A percentile compares a stretch with the other conserved stretches of the same genome.
Conservation (phyloP, 1,140 invertebrate genomes). For the Drosophila sturtevanti region DNA sequence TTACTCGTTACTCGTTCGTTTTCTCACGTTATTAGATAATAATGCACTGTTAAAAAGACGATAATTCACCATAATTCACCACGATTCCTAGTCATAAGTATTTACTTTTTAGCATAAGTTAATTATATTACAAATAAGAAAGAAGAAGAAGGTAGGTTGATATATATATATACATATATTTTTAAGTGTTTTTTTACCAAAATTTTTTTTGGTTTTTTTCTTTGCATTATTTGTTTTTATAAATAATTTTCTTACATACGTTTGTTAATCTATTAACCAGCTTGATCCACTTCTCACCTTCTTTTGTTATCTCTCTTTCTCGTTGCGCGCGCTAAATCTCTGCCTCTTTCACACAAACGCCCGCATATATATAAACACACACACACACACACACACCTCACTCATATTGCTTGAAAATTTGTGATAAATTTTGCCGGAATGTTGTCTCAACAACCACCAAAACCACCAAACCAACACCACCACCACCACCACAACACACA, state of each 20-base stretch:
- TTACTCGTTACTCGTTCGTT: no score
- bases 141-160: no score
- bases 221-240: no score
- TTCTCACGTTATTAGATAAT: no score
- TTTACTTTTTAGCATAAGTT: no score
- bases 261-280: constrained; percentile 9
- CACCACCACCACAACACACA: no score
- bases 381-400: constrained; percentile 18
- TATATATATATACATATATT: no score
- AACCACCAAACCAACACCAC: constrained; percentile 28
- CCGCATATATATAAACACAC: constrained; percentile 12
- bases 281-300: constrained; percentile 11
- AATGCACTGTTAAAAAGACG: no score
- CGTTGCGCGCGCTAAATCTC: constrained; percentile 24
- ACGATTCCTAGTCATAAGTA: no score
- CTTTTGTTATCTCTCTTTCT: constrained; percentile 48
- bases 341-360: constrained; percentile 14
- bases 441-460: constrained; percentile 6
- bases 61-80: no score
- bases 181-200: no score
- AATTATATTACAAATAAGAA: no score
- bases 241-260: neutral
- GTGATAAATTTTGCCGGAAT: constrained; percentile 1
- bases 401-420: constrained; percentile 23
- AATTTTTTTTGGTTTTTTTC: neutral